Conservation (phyloP, 2,888 invertebrate species). For the Andrena marginata region DNA sequence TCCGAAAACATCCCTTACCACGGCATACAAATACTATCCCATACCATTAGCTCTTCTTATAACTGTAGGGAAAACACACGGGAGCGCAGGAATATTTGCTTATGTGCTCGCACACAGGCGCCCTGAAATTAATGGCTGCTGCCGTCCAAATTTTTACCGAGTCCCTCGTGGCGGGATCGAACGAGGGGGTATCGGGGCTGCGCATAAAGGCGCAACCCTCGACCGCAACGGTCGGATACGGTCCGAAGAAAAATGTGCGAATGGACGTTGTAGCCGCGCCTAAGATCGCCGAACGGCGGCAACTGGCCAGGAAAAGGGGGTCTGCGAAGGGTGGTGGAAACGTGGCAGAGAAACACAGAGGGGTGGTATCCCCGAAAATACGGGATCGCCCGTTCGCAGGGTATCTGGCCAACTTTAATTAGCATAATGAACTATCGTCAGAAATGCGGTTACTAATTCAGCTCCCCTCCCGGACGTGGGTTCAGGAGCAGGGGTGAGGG, state of each 20-base stretch:
- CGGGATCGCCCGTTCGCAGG: conserved; percentile 46
- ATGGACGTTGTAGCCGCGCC: conserved; percentile 38
- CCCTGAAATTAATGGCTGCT: conserved; percentile 50
- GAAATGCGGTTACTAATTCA: conserved; percentile 71
- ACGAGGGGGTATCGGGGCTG: conserved; percentile 43
- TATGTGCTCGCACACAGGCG: neutral
- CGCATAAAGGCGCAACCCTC: conserved; percentile 51
- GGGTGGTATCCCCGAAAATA: conserved; percentile 40
- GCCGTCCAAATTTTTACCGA: conserved; percentile 42
- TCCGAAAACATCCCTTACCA: too few species aligned
- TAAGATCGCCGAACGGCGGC: conserved; percentile 67
- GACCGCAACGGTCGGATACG: conserved; percentile 51
- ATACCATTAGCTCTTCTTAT: neutral
- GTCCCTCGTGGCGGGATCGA: conserved; percentile 39
- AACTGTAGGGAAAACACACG: neutral
- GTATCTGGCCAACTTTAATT: conserved; percentile 75
- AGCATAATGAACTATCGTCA: conserved; percentile 74
- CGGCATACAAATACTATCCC: too few species aligned
- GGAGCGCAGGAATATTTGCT: neutral
- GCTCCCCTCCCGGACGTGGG: conserved; percentile 10
- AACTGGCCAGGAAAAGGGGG: conserved; percentile 53
- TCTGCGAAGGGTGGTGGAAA: conserved; percentile 4
- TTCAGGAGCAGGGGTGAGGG: neutral
- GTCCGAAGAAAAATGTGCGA: conserved; percentile 58
- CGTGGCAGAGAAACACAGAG: conserved; percentile 35